A percentile compares a stretch with the other conserved stretches of the same genome.
Evolutionary conservation across 2,113 vertebrate species (phyloP).

Genomic region (Notothenia rossii): DNA sequence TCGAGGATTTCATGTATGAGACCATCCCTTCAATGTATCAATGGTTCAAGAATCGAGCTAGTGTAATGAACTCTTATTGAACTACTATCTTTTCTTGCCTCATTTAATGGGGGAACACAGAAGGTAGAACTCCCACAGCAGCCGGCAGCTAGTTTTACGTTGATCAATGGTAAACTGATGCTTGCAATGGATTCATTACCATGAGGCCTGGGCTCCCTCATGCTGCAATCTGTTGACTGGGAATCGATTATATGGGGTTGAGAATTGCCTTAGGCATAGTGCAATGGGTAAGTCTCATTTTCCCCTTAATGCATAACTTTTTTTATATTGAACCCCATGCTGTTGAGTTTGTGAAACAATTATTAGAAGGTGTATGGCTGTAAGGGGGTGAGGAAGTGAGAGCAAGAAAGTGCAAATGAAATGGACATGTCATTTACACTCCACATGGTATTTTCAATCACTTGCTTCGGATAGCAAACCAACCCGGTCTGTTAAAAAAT

Average conservation of each 20-base stretch:
- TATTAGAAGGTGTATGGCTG: constrained; percentile 16
- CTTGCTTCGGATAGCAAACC: neutral
- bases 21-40: constrained; percentile 1
- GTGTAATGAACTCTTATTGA: constrained; percentile 14
- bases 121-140: constrained; percentile 15
- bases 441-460: neutral
- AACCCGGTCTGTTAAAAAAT: too few relatives aligned
- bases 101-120: constrained; percentile 1
- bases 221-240: constrained; percentile 50
- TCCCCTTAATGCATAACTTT: constrained; percentile 49
- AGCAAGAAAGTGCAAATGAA: neutral
- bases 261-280: constrained; percentile 30
- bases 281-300: constrained; percentile 46
- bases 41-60: neutral
- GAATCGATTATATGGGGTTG: constrained; percentile 41
- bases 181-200: constrained; percentile 58
- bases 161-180: constrained; percentile 69
- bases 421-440: constrained; percentile 5
- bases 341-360: constrained; percentile 30
- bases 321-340: constrained; percentile 40
- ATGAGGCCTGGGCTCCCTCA: constrained; percentile 22
- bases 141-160: constrained; percentile 27
- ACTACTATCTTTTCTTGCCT: neutral
- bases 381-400: neutral
- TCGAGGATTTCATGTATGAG: neutral